phyloP scores from a whole-genome alignment of 2,797 vertebrate species.

The Bradypodion pumilum region DNA sequence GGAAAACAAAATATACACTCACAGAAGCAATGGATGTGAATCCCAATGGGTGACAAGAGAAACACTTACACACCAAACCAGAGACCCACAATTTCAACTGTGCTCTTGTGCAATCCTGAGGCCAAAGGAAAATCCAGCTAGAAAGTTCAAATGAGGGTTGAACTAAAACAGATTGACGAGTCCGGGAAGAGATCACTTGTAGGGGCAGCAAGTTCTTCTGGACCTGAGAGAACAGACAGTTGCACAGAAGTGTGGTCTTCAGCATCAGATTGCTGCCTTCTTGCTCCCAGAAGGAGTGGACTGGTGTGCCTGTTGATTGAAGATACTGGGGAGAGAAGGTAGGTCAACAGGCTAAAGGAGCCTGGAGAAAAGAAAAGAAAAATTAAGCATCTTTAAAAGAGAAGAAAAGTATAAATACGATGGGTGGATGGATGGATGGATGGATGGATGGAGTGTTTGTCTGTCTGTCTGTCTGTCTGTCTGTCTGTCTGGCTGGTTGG shows the following conservation, averaged over 20 bases:
- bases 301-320: not conserved
- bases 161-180: not conserved
- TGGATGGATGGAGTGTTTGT: too few species aligned
- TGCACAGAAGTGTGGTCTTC: not conserved
- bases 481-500: too few species aligned
- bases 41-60: not conserved
- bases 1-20: too few species aligned
- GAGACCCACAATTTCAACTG: not conserved
- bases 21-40: too few species aligned
- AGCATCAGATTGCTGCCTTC: not conserved
- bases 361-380: not conserved
- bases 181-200: not conserved
- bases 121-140: not conserved
- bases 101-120: not conserved
- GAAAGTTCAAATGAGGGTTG: not conserved
- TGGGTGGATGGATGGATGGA: too few species aligned
- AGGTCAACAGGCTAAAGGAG: slow-evolving; percentile 7
- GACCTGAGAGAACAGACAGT: not conserved
- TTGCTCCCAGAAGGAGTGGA: not conserved
- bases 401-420: too few species aligned
- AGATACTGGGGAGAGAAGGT: not conserved
- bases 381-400: not conserved
- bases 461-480: too few species aligned
- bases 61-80: too few species aligned
- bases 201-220: not conserved